Evolutionary conservation across 2,797 vertebrate genomes (phyloP).

Genomic region (Enteromius trimaculatus): DNA sequence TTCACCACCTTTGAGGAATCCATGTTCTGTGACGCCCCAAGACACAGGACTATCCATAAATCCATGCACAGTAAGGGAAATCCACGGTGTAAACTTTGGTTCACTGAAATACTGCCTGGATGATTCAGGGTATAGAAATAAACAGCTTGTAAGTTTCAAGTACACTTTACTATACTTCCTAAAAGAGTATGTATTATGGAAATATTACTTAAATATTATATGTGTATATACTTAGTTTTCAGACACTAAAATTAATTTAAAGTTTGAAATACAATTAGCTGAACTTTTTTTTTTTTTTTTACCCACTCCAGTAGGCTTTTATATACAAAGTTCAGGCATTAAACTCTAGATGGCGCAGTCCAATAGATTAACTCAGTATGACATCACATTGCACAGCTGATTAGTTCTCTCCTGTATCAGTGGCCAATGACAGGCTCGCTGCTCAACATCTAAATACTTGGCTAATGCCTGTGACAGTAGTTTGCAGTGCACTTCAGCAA

Average conservation of each 20-base stretch:
- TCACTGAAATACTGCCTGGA: conserved; percentile 83
- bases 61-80: conserved; percentile 86
- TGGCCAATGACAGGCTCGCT: background rate
- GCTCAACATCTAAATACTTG: background rate
- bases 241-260: too few relatives aligned
- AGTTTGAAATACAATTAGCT: too few relatives aligned
- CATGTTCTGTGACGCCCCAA: conserved; percentile 84
- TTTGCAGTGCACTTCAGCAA: background rate
- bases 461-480: background rate
- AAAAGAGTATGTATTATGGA: background rate
- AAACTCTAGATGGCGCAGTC: too few relatives aligned
- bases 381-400: too few relatives aligned
- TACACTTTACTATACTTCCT: background rate
- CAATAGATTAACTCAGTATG: too few relatives aligned
- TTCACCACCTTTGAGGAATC: conserved; percentile 86
- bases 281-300: too few relatives aligned
- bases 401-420: background rate
- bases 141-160: background rate
- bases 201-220: background rate
- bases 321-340: too few relatives aligned
- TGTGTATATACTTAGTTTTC: too few relatives aligned
- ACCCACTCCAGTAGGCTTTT: too few relatives aligned
- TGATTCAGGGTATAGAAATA: background rate
- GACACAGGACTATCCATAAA: conserved; percentile 91
- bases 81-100: conserved; percentile 78